Evolutionary conservation across 2,113 vertebrate species (phyloP).

Genomic region (Numenius arquata): DNA sequence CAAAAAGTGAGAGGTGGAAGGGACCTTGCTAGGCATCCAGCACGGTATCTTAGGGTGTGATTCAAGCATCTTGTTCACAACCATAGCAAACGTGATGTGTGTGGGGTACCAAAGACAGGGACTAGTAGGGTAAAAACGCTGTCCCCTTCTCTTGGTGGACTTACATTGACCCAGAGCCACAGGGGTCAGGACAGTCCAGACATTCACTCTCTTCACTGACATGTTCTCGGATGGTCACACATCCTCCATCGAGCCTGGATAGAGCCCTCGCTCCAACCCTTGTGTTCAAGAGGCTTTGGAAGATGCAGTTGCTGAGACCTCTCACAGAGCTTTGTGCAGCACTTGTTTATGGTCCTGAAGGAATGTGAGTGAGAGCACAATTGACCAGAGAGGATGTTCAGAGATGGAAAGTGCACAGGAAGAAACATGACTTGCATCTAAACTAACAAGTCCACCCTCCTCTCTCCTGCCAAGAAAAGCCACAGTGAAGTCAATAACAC

Average conservation of each 20-base stretch:
- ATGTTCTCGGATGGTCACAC: not conserved
- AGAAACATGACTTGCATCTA: not conserved
- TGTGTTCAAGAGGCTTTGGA: not conserved
- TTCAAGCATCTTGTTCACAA: not conserved
- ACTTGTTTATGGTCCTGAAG: not conserved
- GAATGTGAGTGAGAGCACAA: not conserved
- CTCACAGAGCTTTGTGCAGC: not conserved
- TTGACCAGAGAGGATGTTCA: not conserved
- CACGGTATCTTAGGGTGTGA: not conserved
- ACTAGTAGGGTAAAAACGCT: not conserved
- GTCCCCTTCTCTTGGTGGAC: not conserved
- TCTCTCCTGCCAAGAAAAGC: not conserved
- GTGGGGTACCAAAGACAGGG: not conserved
- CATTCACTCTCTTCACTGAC: not conserved
- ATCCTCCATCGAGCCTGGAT: not conserved
- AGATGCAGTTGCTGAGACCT: not conserved
- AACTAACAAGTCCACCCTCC: not conserved
- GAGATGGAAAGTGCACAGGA: not conserved
- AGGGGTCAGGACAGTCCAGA: not conserved
- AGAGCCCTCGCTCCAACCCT: not conserved
- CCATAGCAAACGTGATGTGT: not conserved
- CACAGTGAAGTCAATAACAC: not conserved
- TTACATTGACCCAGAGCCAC: not conserved
- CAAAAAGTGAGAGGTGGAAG: not conserved
- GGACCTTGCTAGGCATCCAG: not conserved